Evolutionary conservation across 2,888 invertebrate genomes (phyloP), one percentile per base, ranked within the genome.

Genomic region (Agriopis marginaria): DNA sequence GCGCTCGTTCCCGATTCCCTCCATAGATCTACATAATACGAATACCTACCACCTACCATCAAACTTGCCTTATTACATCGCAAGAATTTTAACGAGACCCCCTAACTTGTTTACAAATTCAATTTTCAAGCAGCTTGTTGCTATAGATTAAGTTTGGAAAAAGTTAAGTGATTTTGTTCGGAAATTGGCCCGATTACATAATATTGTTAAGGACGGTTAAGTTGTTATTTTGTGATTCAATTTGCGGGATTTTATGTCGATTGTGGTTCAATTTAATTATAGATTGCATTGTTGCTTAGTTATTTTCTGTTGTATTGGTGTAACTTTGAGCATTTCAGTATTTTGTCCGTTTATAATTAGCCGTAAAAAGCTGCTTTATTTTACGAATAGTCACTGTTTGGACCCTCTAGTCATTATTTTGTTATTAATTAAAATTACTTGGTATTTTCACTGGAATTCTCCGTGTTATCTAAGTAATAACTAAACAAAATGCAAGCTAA

Each of bases 91-190:
- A 92, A 93, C 92, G 85, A 93, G 91, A 88, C 86, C 89, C 89
- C 89, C 86, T 89, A 93, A 93, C 93, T 93, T 92, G 93, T 92
- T 90, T 90, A 88, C 86, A 92, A 93, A 93, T 93, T 93, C 90
- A 93, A 93, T 93, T 93, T 82, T 89, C 84, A 82, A 82, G 85
- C 92, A 90, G 90, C 90, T 88, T 90, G 91, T 87, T 89, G 87
- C 84, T 85, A 87, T 87, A 91, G 90, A 91, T 93, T 92, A 91
- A 92, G 86, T 92, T 92, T 86, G 74, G 83, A 81, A 88, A 90
- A 91, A 93, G 86, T 92, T 92, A 82, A 84, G 87, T 88, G 89
- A 89, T 89, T 90, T 83, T 80, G 83, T 81, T 83, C 79, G 84
- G 84, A 83, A 32, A 91, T 80, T 89, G 87, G 66, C 82, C 80